These are phyloP conservation scores for Acleris emargana DNA, from an alignment of 2,888 invertebrate genomes.

Conservation along the genomic window DNA sequence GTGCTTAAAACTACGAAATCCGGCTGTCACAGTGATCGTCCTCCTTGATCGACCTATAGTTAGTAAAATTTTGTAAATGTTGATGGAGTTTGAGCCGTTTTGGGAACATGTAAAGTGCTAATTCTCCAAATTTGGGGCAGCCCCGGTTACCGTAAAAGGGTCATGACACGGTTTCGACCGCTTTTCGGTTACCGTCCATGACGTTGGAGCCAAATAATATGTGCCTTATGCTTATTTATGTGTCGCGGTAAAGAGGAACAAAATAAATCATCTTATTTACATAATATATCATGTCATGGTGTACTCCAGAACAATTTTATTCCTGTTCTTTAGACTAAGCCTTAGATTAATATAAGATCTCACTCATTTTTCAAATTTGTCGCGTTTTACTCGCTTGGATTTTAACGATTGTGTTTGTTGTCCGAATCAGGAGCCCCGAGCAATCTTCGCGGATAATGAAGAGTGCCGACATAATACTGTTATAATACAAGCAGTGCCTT, in stretches of 20 bases:
- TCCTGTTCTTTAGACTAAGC: constrained; percentile 1
- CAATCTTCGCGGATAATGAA: constrained; percentile 62
- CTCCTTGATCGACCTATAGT: too few species aligned
- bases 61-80: too few species aligned
- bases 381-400: constrained; percentile 6
- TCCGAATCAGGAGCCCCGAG: constrained; percentile 67
- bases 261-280: not conserved
- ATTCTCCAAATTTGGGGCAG: too few species aligned
- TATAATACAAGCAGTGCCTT: constrained; percentile 52
- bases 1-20: too few species aligned
- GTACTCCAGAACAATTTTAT: not conserved
- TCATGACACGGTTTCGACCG: not conserved
- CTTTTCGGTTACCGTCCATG: not conserved
- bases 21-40: too few species aligned
- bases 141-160: too few species aligned
- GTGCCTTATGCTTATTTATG: not conserved
- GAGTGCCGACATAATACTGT: constrained; percentile 65
- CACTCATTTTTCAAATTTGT: constrained; percentile 18
- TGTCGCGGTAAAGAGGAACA: not conserved
- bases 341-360: not conserved
- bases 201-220: not conserved
- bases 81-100: too few species aligned
- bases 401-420: constrained; percentile 41
- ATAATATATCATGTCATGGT: not conserved
- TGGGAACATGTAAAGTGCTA: too few species aligned